phyloP scores from a whole-genome alignment of 2,113 vertebrate species.

The Xiphias gladius region DNA sequence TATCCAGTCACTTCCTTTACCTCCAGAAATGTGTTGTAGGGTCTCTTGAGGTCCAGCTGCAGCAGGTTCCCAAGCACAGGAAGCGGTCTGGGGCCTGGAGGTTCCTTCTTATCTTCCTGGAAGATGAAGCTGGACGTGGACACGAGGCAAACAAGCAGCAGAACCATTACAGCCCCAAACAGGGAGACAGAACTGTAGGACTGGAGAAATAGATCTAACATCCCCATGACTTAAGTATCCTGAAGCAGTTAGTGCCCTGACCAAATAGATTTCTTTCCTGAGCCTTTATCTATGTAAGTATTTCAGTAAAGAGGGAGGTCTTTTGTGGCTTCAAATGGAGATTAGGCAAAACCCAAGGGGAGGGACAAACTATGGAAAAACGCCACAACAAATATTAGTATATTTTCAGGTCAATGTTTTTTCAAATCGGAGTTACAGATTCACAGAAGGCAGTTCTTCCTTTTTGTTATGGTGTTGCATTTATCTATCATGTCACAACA shows the following conservation, averaged over 20 bases:
- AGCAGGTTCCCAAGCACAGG: slow-evolving; percentile 66
- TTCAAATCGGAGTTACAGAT: too few relatives aligned
- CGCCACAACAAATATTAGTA: too few relatives aligned
- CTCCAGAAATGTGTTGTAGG: slow-evolving; percentile 7
- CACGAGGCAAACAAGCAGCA: slow-evolving; percentile 15
- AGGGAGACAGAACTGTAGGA: neutral
- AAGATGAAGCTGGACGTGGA: slow-evolving; percentile 14
- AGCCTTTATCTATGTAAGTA: neutral
- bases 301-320: neutral
- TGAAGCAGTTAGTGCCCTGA: too few relatives aligned
- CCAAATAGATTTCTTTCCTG: neutral
- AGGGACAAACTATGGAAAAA: neutral
- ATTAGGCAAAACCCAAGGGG: neutral
- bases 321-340: neutral
- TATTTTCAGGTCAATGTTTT: too few relatives aligned
- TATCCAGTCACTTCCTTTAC: neutral
- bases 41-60: slow-evolving; percentile 53
- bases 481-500: too few relatives aligned
- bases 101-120: neutral
- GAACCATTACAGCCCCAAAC: slow-evolving; percentile 21
- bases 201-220: slow-evolving; percentile 8
- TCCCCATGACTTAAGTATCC: slow-evolving; percentile 9
- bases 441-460: too few relatives aligned
- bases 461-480: too few relatives aligned
- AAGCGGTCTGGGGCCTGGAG: slow-evolving; percentile 62